Base-by-base conservation (phyloP, 2,888 invertebrate species). In the Amphipyra berbera region DNA sequence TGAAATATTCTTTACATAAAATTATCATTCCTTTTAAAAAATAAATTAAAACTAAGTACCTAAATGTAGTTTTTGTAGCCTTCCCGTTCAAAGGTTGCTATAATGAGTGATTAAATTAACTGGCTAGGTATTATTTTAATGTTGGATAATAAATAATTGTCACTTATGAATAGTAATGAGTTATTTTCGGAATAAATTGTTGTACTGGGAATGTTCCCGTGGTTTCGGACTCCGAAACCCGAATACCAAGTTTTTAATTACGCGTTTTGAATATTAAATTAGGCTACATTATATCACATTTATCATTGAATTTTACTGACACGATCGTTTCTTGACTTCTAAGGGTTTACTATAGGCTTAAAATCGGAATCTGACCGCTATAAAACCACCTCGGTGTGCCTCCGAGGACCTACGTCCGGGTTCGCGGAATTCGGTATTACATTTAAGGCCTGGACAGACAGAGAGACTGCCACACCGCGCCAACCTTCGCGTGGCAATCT, bases 181-280 rank as follows among this genome's bases (percentile, higher is more conserved):
- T 63, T 35, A 45, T 44, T 63, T 59, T 57, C 49, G 21, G 57
- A 58, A 74, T 71, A 55, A 52, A 62, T 62, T 58, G 44, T 52
- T 48, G 27, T 14, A 69, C 44, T 55, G 12, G 49, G 45, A 73
- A 66, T 56, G 67, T 60, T 78, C 65, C 69, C 78, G 61, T 68
- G 78, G 48, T 35, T 44, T 61, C 27, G 56, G 54, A 50, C 33
- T 12, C 38, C 46, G 62, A 47, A 52, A 68, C 56, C 56, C 44
- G 47, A 68, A 68, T 75, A 53, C 66, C 64, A 46, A 46, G 58
- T 49, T 66, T 61, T 53, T 65, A 65, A 71, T 76, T 62, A 65
- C 54, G 45, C 47, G 47, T 56, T 65, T 65, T 61, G 61, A 69
- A 74, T 78, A 68, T 62, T 65, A 63, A 71, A 61, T 66, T 48